Evolutionary conservation across 2,888 invertebrate species (phyloP), one percentile per base, ranked within the genome.

Genomic region (Harpalus rubripes): DNA sequence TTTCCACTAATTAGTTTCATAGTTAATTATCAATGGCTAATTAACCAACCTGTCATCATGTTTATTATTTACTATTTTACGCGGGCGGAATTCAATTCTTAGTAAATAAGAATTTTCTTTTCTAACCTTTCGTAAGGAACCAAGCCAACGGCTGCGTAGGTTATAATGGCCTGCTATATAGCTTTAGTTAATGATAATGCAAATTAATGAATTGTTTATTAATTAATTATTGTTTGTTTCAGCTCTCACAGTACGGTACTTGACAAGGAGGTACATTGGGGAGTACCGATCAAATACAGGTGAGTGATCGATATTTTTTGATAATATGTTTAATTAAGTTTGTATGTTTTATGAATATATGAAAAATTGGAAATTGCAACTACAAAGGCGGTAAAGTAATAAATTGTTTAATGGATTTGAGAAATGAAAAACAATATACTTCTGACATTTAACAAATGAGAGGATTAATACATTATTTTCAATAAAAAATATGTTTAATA

Each of bases 221-320:
- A 74, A 74, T 74, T 52, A 52, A 32, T 52, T 8, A 16, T 52
- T 91, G 92, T 87, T 92, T 88, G 88, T 93, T 92, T 78, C 92
- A 96, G 96, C 96, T 87, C 92, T 96, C 81, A 96, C 96, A 85
- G 96, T 96, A 2, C 93, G 96, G 87, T 96, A 96, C 90, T 91
- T 96, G 87, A 96, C 96, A 4, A 93, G 95, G 89, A 92, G 96
- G 88, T 96, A 94, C 91, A 96, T 96, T 86, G 96, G 96, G 86
- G 96, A 96, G 93, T 96, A 96, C 91, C 94, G 95, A 89, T 96
- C 96, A 88, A 95, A 95, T 89, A 95, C 95, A 92, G 95, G 95
- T 95, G 90, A 92, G 92, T 89, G 84, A 56, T 68, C 68, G 39
- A 39, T 68, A 68, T 68, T 68, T 68, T n/a, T 68, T 12, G 12